A percentile compares a stretch with the other conserved stretches of the same genome.
Conservation (phyloP, 2,888 invertebrate genomes). For the Alcis repandata region DNA sequence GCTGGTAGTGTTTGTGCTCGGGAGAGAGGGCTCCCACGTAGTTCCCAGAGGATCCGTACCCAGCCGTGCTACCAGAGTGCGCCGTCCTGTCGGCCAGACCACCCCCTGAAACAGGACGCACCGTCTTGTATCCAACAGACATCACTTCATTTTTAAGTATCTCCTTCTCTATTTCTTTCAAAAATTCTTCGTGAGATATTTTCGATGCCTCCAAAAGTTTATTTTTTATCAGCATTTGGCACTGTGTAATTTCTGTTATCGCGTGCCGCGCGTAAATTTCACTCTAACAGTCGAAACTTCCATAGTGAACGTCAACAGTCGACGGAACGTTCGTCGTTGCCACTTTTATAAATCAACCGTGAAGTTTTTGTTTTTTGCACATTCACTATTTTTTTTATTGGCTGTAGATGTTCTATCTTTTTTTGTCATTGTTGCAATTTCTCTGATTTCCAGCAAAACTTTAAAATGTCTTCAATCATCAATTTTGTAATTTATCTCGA, state of each 20-base stretch:
- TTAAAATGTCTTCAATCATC: constrained; percentile 9
- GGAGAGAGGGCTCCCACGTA: constrained; percentile 82
- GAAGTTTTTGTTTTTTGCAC: constrained; percentile 26
- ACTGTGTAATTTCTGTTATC: constrained; percentile 69
- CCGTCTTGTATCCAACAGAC: constrained; percentile 65
- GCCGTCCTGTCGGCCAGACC: constrained; percentile 91
- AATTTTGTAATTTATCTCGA: constrained; percentile 19
- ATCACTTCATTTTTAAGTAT: constrained; percentile 47
- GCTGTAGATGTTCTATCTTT: neutral
- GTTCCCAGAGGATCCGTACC: constrained; percentile 81
- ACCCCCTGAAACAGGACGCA: constrained; percentile 86
- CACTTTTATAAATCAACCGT: constrained; percentile 48
- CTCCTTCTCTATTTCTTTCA: constrained; percentile 20
- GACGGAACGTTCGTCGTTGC: constrained; percentile 72
- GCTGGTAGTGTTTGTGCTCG: constrained; percentile 82
- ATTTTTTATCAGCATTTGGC: constrained; percentile 44
- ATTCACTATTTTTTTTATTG: constrained; percentile 12
- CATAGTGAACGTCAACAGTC: constrained; percentile 72
- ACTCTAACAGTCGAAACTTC: constrained; percentile 59
- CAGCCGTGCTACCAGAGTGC: constrained; percentile 89
- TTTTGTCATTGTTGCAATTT: constrained; percentile 4
- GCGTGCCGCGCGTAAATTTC: constrained; percentile 71
- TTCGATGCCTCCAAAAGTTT: constrained; percentile 33
- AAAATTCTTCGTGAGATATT: constrained; percentile 38
- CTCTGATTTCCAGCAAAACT: constrained; percentile 4